Base-by-base conservation (phyloP, 2,888 invertebrate species). In the Aleiodes alternator region DNA sequence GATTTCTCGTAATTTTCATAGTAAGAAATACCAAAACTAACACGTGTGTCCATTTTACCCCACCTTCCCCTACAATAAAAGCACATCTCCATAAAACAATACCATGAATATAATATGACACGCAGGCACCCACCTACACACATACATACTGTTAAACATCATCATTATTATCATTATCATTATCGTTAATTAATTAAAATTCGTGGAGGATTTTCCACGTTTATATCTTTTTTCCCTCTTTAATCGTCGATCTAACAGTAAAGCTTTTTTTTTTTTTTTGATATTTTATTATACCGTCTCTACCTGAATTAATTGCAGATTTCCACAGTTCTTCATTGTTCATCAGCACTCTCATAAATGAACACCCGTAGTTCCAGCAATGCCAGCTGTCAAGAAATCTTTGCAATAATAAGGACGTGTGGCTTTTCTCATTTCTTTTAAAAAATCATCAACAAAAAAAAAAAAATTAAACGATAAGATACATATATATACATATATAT, bases 341-440 rank as follows among this genome's bases (percentile, higher is more conserved):
- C 64, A 64, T 64, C 68, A 68, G 68, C 68, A 68, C 50, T 11
- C 43, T 48, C 68, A 51, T 51, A n/a, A 68, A 68, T 29, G 68
- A 50, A 50, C 68, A 68, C 31, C 68, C 73, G 71, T 70, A 59
- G 78, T 78, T 77, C 82, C 82, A 79, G 79, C 78, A 79, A 82
- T 78, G 80, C 79, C 82, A 78, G 82, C 83, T 83, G 83, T 83
- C 79, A 79, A 82, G 78, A 80, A 80, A 82, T 80, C 79, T 81
- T 79, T 56, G 80, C 75, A 76, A 79, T 80, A 73, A 81, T 68
- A 73, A 76, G 71, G 64, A 75, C 61, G 48, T 72, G 50, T 29
- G 48, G 8, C 3, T 66, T 72, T 55, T 61, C 66, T 69, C 56
- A 43, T 43, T 66, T 56, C 34, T 34, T 34, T 34, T 23, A 23